A percentile compares a stretch with the other conserved stretches of the same genome.
Evolutionary conservation across 2,797 vertebrate species (phyloP).

Genomic region (Caiman crocodilus): DNA sequence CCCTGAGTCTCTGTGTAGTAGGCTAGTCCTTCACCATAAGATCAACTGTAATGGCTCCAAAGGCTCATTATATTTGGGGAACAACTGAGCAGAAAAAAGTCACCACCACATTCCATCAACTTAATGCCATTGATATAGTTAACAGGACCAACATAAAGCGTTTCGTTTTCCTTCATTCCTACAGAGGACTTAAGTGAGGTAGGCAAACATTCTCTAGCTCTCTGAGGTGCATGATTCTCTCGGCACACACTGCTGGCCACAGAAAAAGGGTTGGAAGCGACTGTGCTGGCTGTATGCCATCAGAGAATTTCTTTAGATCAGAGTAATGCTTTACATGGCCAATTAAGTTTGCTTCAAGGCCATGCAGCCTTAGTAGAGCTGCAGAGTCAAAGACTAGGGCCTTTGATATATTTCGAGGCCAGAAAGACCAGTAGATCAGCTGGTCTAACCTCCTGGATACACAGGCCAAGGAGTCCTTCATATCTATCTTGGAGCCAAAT

Average conservation of each 20-base stretch:
- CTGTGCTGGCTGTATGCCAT: background rate
- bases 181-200: background rate
- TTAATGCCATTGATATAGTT: background rate
- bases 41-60: background rate
- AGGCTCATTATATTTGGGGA: background rate
- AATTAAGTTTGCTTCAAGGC: background rate
- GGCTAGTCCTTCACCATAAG: background rate
- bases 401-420: background rate
- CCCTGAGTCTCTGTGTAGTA: rapidly evolving
- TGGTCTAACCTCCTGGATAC: background rate
- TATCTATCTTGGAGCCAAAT: background rate
- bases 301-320: background rate
- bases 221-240: background rate
- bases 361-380: background rate
- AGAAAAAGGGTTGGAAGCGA: background rate
- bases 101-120: background rate
- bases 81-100: background rate
- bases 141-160: background rate
- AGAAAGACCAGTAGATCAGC: background rate
- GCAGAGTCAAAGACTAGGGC: background rate
- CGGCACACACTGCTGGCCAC: background rate
- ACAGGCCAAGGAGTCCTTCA: background rate
- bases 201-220: slow-evolving; percentile 6
- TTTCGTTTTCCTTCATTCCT: slow-evolving; percentile 13
- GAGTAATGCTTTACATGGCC: background rate